These are phyloP conservation scores for Opisthocomus hoazin DNA, from an alignment of 2,113 vertebrate genomes.

Conservation along the genomic window DNA sequence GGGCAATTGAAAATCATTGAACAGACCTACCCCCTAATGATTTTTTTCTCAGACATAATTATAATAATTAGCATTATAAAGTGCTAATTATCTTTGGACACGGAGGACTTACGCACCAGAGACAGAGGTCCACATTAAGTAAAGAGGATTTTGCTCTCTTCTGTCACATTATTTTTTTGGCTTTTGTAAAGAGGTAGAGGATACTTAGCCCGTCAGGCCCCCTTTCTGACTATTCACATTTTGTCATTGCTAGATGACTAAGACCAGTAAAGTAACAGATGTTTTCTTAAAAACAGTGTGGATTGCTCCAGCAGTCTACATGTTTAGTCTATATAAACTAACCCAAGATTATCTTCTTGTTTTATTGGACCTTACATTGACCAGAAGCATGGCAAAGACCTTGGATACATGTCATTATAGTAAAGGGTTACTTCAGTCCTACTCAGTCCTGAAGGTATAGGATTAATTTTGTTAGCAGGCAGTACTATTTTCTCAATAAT, in stretches of 20 bases:
- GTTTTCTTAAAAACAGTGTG: background rate
- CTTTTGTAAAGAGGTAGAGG: constrained; percentile 52
- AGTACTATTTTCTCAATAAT: background rate
- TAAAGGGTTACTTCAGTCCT: background rate
- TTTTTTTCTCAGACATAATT: constrained; percentile 85
- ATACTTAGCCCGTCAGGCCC: constrained; percentile 37
- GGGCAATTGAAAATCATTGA: constrained; percentile 82
- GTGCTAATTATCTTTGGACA: constrained; percentile 84
- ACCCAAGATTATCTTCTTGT: background rate
- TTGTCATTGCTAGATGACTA: background rate
- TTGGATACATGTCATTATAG: background rate
- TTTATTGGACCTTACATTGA: background rate
- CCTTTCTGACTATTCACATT: background rate
- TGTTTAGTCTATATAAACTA: background rate
- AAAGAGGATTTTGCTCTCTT: constrained; percentile 73
- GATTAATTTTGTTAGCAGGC: constrained; percentile 30
- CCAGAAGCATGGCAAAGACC: background rate
- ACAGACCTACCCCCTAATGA: constrained; percentile 80
- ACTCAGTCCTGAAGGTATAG: background rate
- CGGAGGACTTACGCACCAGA: constrained; percentile 74
- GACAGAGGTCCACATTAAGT: constrained; percentile 78
- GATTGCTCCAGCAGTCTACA: background rate
- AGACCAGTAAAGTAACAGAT: background rate
- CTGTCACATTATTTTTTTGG: constrained; percentile 39
- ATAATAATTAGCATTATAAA: constrained; percentile 85